Conservation (phyloP, 2,888 invertebrate species). For the Oligia fasciuncula region DNA sequence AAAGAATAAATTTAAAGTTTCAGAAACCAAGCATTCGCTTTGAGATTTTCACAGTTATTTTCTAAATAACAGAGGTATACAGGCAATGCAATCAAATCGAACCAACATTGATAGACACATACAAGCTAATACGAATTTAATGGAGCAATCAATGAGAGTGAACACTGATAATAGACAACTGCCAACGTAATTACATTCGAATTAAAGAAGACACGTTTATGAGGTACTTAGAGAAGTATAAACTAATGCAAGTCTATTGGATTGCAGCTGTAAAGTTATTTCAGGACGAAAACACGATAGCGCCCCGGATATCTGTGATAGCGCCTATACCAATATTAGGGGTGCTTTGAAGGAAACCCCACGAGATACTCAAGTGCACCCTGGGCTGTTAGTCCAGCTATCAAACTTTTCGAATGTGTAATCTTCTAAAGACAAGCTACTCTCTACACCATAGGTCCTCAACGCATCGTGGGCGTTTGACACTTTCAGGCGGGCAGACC, state of each 20-base stretch:
- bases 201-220: slow-evolving; percentile 8
- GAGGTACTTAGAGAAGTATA: slow-evolving; percentile 4
- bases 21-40: not conserved
- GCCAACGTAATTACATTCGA: not conserved
- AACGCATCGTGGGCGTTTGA: too few species aligned
- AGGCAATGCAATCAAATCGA: slow-evolving; percentile 26
- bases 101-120: not conserved
- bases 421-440: not conserved
- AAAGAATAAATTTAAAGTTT: not conserved
- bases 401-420: not conserved
- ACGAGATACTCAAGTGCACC: not conserved
- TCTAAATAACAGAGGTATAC: not conserved
- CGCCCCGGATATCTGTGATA: not conserved
- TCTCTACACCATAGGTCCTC: not conserved
- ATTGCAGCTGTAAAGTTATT: not conserved
- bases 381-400: not conserved
- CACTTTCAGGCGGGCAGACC: too few species aligned
- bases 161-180: slow-evolving; percentile 8
- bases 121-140: slow-evolving; percentile 43
- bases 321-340: not conserved
- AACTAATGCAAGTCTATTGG: slow-evolving; percentile 28
- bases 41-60: not conserved
- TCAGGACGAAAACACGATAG: not conserved
- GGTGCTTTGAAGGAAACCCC: not conserved
- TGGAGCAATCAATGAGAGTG: slow-evolving; percentile 41